Evolutionary conservation across 1,140 invertebrate genomes (phyloP).

Genomic region (Drosophila leontia): DNA sequence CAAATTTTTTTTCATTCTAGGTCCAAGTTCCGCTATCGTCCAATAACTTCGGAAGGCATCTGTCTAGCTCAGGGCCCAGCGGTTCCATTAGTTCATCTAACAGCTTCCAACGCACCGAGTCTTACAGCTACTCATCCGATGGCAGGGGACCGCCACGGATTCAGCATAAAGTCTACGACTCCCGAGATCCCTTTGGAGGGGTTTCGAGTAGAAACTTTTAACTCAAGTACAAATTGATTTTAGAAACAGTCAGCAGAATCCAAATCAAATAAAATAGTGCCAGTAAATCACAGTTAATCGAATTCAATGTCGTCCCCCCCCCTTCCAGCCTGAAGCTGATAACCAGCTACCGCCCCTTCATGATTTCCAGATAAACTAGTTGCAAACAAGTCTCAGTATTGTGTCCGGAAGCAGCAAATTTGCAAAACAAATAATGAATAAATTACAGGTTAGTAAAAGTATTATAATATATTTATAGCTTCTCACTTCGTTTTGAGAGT

Average conservation of each 20-base stretch:
- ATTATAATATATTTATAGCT: conserved; percentile 3
- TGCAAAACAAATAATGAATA: not conserved
- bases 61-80: not conserved
- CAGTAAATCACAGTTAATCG: not conserved
- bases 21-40: not conserved
- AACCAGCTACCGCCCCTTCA: not conserved
- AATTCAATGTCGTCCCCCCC: conserved; percentile 4
- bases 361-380: conserved; percentile 21
- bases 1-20: not conserved
- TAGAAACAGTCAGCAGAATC: not conserved
- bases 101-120: conserved; percentile 58
- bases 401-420: conserved; percentile 5
- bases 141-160: conserved; percentile 56
- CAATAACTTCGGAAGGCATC: not conserved
- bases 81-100: conserved; percentile 4
- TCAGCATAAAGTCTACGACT: conserved; percentile 50
- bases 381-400: not conserved
- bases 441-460: not conserved
- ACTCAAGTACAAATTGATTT: not conserved
- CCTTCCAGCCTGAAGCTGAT: not conserved
- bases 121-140: conserved; percentile 57
- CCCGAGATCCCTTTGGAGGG: conserved; percentile 44
- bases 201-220: conserved; percentile 39
- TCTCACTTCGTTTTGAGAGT: not conserved
- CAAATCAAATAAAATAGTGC: not conserved